phyloP scores from a whole-genome alignment of 2,888 invertebrate genomes.

The Atethmia centrago region DNA sequence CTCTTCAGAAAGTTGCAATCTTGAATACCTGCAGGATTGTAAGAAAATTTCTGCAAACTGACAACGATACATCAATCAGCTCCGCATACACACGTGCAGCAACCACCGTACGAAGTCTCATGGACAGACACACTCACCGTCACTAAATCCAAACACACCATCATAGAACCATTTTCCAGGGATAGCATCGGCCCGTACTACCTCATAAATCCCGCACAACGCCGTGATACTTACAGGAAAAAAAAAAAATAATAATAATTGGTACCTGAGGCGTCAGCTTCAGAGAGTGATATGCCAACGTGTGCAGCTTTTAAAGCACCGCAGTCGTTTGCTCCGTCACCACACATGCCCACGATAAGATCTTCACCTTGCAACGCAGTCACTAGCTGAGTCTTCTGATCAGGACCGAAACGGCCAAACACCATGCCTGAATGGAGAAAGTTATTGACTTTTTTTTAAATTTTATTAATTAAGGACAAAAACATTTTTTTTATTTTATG shows the following conservation, averaged over 20 bases:
- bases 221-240: too few relatives aligned
- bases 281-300: conserved; percentile 96
- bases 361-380: conserved; percentile 93
- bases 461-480: too few relatives aligned
- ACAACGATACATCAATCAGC: background rate
- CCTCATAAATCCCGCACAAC: too few relatives aligned
- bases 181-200: too few relatives aligned
- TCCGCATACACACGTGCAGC: background rate
- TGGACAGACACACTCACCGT: background rate
- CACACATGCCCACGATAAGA: conserved; percentile 93
- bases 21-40: background rate
- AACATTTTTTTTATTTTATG: too few relatives aligned
- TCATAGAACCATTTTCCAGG: background rate
- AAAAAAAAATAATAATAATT: background rate
- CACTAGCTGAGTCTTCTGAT: conserved; percentile 95
- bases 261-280: conserved; percentile 94
- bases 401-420: conserved; percentile 96
- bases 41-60: background rate
- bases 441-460: too few relatives aligned
- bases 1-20: background rate
- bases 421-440: conserved; percentile 91
- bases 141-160: background rate
- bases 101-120: background rate
- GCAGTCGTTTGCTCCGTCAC: conserved; percentile 96
- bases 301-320: conserved; percentile 97